A percentile compares a stretch with the other conserved stretches of the same genome.
Evolutionary conservation across 2,113 vertebrate genomes (phyloP).

Genomic region (Galemys pyrenaicus): DNA sequence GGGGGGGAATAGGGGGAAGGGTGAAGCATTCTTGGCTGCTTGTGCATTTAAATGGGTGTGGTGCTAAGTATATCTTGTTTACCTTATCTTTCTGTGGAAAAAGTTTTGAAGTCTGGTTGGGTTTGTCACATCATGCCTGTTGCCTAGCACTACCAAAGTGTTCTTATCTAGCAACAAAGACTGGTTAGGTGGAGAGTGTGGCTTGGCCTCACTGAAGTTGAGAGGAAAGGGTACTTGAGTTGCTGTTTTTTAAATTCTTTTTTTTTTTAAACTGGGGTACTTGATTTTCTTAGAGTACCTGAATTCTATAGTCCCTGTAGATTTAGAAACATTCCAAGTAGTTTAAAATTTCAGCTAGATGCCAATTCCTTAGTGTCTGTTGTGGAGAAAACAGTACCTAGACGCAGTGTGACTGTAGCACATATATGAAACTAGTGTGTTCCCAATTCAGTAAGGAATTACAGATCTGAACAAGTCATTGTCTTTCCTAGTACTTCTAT

Average conservation of each 20-base stretch:
- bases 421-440: not conserved
- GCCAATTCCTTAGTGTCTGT: not conserved
- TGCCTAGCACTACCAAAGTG: constrained; percentile 34
- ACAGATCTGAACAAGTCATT: not conserved
- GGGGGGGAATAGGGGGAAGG: accelerated
- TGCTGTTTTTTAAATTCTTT: not conserved
- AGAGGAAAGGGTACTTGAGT: not conserved
- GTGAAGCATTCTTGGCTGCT: constrained; percentile 33
- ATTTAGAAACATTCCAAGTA: not conserved
- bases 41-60: constrained; percentile 66
- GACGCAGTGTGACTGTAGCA: not conserved
- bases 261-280: not conserved
- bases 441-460: not conserved
- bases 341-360: constrained; percentile 11
- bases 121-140: constrained; percentile 57
- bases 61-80: constrained; percentile 74
- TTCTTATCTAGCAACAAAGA: constrained; percentile 48
- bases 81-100: constrained; percentile 77
- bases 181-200: not conserved
- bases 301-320: not conserved
- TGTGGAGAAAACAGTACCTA: not conserved
- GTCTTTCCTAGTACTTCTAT: not conserved
- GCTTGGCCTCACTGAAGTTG: not conserved
- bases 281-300: not conserved
- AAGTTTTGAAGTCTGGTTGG: constrained; percentile 62